phyloP scores from a whole-genome alignment of 2,797 vertebrate genomes.

The Ptychobarbus kaznakovi region DNA sequence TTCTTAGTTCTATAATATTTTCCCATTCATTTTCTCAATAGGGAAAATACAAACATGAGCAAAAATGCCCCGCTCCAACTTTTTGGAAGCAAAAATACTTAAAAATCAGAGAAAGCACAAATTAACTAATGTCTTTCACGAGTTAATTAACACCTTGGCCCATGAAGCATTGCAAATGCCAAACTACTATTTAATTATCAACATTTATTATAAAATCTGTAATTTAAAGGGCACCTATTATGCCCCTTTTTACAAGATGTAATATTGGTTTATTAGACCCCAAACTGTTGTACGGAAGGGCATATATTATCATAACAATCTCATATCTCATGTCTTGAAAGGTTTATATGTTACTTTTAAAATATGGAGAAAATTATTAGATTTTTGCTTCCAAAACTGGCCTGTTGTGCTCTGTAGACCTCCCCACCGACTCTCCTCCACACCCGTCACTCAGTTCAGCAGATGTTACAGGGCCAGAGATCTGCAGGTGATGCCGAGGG shows the following conservation, averaged over 20 bases:
- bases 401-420: neutral
- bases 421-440: slow-evolving; percentile 3
- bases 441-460: slow-evolving; percentile 10
- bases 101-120: neutral
- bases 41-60: neutral
- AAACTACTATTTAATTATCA: neutral
- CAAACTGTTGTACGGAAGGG: neutral
- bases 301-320: neutral
- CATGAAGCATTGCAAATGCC: neutral
- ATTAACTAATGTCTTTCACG: neutral
- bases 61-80: neutral
- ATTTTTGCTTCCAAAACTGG: neutral
- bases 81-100: neutral
- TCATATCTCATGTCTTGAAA: neutral
- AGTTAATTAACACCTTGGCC: neutral
- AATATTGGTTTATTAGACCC: neutral
- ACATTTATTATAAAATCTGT: neutral
- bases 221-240: too few species aligned
- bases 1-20: neutral
- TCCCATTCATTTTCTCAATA: neutral
- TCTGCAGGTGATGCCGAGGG: slow-evolving; percentile 32
- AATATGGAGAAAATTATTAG: neutral
- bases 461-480: slow-evolving; percentile 39
- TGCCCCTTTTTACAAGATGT: too few species aligned
- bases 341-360: neutral